phyloP scores from a whole-genome alignment of 37 sponge, comb jelly and placozoan species.

The Aphrocallistes beatrix region DNA sequence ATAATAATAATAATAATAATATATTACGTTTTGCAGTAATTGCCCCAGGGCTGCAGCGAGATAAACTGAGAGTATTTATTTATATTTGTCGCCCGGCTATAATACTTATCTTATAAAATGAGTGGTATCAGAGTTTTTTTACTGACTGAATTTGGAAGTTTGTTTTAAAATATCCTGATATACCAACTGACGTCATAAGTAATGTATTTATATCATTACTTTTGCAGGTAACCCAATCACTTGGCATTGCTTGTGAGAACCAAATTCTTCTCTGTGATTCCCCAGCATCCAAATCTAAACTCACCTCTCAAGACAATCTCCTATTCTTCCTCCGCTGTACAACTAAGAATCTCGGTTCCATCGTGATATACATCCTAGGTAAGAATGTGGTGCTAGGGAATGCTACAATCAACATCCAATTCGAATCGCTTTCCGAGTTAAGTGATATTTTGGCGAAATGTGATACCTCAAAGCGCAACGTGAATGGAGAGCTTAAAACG shows the following conservation, averaged over 20 bases:
- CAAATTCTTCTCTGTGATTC: constrained; percentile 1
- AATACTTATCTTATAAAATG: too few relatives aligned
- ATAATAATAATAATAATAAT: too few relatives aligned
- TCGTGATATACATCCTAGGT: not conserved
- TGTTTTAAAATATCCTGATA: too few relatives aligned
- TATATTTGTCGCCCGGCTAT: too few relatives aligned
- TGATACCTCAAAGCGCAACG: not conserved
- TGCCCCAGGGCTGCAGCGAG: too few relatives aligned
- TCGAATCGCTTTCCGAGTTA: not conserved
- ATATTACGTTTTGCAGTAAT: too few relatives aligned
- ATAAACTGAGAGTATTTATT: too few relatives aligned
- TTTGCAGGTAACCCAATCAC: constrained; percentile 17
- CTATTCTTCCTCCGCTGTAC: not conserved
- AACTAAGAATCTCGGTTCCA: constrained; percentile 9
- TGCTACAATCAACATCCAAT: not conserved
- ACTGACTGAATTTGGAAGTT: too few relatives aligned
- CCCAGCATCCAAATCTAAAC: not conserved
- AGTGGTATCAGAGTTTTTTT: too few relatives aligned
- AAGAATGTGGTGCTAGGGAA: not conserved
- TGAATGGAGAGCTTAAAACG: constrained; percentile 4
- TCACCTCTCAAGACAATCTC: not conserved
- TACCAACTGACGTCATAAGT: too few relatives aligned
- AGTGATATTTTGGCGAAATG: not conserved
- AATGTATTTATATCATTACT: too few relatives aligned
- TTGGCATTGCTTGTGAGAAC: not conserved